Evolutionary conservation across 2,888 invertebrate species (phyloP).

Genomic region (Drosophila quinaria): DNA sequence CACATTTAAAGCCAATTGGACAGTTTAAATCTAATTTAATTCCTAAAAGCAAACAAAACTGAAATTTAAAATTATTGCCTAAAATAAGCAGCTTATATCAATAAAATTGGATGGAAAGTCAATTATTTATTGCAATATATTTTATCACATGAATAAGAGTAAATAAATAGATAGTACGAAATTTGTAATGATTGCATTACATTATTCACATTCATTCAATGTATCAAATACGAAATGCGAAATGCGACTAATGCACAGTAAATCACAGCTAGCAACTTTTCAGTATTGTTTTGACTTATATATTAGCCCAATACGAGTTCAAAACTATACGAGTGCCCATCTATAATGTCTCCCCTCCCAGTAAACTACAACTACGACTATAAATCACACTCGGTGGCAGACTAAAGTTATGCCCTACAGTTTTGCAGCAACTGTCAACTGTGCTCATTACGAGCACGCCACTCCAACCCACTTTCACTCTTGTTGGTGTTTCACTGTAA

Average conservation of each 20-base stretch:
- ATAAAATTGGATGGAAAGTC: conserved; percentile 10
- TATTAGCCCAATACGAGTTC: conserved; percentile 50
- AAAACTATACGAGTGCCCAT: conserved; percentile 50
- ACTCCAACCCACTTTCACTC: conserved; percentile 24
- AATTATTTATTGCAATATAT: conserved; percentile 12
- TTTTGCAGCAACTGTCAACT: conserved; percentile 74
- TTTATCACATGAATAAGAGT: conserved; percentile 12
- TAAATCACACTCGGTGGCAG: conserved; percentile 68
- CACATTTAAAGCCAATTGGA: conserved; percentile 8
- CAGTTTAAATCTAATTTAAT: background rate
- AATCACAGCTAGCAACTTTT: conserved; percentile 50
- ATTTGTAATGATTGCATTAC: conserved; percentile 25
- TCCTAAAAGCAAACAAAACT: background rate
- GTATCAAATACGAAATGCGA: conserved; percentile 40
- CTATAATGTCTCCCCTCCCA: conserved; percentile 51
- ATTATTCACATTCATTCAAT: conserved; percentile 32
- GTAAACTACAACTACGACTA: conserved; percentile 39
- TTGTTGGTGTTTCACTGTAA: conserved; percentile 1
- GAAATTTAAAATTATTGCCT: background rate
- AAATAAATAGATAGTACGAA: conserved; percentile 20
- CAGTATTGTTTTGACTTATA: conserved; percentile 57
- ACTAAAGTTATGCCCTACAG: conserved; percentile 73
- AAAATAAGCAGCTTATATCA: conserved; percentile 1
- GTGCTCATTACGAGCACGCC: conserved; percentile 76
- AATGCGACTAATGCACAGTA: conserved; percentile 39